A percentile compares a stretch with the other conserved stretches of the same genome.
Evolutionary conservation across 2,113 vertebrate genomes (phyloP).

Genomic region (Dasyurus viverrinus): DNA sequence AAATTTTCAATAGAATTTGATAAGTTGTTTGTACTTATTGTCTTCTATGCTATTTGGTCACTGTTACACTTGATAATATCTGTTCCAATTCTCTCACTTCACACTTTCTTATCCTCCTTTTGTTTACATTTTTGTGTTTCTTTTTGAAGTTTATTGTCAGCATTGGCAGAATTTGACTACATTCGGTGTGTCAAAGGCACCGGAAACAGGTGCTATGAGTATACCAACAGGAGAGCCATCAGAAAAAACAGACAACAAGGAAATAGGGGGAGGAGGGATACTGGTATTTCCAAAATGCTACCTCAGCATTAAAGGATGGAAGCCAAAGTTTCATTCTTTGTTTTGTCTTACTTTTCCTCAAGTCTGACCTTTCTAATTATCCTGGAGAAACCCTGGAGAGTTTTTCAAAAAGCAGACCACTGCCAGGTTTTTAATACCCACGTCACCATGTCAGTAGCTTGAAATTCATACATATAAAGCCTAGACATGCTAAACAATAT

Average conservation of each 20-base stretch:
- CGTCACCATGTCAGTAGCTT: not conserved
- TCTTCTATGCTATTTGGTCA: not conserved
- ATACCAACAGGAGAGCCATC: not conserved
- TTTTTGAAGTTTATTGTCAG: slow-evolving; percentile 21
- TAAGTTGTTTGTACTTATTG: not conserved
- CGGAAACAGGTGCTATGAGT: not conserved
- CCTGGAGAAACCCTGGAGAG: slow-evolving; percentile 27
- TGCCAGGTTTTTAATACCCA: slow-evolving; percentile 28
- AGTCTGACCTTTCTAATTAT: slow-evolving; percentile 28
- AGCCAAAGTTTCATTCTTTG: slow-evolving; percentile 1
- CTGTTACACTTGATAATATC: not conserved
- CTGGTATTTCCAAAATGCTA: slow-evolving; percentile 15
- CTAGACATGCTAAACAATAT: not conserved
- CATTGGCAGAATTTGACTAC: slow-evolving; percentile 28
- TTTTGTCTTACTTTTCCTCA: not conserved
- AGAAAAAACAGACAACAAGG: slow-evolving; percentile 43
- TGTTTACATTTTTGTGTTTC: slow-evolving; percentile 6
- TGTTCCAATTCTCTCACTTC: slow-evolving; percentile 6
- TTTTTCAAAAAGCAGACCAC: slow-evolving; percentile 3
- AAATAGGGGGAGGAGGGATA: not conserved
- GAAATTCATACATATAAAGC: not conserved
- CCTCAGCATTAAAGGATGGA: not conserved
- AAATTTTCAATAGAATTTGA: slow-evolving; percentile 10
- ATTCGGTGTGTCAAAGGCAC: slow-evolving; percentile 16
- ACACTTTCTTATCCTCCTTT: slow-evolving; percentile 10